Base-by-base conservation (phyloP, 2,113 vertebrate genomes). In the Chamaetylas fuelleborni region DNA sequence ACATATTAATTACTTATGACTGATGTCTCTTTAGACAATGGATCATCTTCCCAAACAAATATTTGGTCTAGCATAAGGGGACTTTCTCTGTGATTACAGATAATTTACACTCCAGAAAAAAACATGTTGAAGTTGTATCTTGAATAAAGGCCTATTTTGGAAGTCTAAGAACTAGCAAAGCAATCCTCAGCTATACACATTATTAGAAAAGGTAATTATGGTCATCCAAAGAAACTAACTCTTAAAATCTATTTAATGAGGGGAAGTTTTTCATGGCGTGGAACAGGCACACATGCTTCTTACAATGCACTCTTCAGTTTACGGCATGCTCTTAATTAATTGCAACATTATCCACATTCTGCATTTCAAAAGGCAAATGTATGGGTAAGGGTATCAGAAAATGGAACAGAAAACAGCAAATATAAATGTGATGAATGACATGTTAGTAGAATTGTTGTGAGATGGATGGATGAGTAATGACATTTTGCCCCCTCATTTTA, bases 261-360 rank as follows among this genome's bases (percentile, higher is more conserved):
- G 11, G 4, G 26, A 38, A 87, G 71, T 66, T 95, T 93, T 93
- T 93, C 78, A 67, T 3, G 64, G 91, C 71, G 43, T 78, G 86
- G 45, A 93, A 86, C 48, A 47, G 16, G 66, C 56, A 76, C 78
- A 65, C 25, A 14, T n/a, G 43, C 64, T 91, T 81, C 94, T 90
- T 89, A 86, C 79, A 96, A 96, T 90, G 82, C 76, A 94, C 81
- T 91, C 93, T 92, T 93, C 87, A 91, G 62, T 92, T 96, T 96
- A 96, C 48, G 93, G 42, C 56, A 67, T 70, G 51, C n/a, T 91
- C 73, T 92, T 96, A 82, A 92, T 95, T 95, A 93, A 95, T 86
- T 96, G 94, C 86, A 96, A 85, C 93, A 76, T 50, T 92, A 90
- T 88, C 40, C 90, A 64, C 45, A 57, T 48, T 29, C 25, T 79